Evolutionary conservation across 92 coral and sea anemone species (phyloP).

Genomic region (Siderastrea radians): DNA sequence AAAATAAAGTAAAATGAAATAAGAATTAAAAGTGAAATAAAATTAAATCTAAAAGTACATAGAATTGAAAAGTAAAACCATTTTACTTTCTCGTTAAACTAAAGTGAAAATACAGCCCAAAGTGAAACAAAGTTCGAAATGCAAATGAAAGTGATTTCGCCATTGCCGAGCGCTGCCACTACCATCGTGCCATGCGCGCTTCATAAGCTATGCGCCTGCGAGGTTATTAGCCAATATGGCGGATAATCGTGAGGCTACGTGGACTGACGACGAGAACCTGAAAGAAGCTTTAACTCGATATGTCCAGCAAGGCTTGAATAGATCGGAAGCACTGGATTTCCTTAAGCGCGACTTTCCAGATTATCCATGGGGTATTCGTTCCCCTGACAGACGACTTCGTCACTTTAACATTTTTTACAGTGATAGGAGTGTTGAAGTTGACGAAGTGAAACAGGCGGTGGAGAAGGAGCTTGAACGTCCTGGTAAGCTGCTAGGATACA

Average conservation of each 20-base stretch:
- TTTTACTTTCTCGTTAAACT: too few relatives aligned
- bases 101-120: too few relatives aligned
- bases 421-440: constrained; percentile 54
- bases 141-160: too few relatives aligned
- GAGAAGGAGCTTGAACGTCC: constrained; percentile 64
- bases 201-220: constrained; percentile 7
- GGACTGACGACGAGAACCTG: constrained; percentile 59
- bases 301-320: constrained; percentile 56
- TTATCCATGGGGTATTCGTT: constrained; percentile 61
- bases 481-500: constrained; percentile 66
- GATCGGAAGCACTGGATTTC: constrained; percentile 64
- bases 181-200: too few relatives aligned
- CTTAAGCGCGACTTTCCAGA: constrained; percentile 59
- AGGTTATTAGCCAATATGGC: constrained; percentile 45
- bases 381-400: constrained; percentile 63
- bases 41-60: too few relatives aligned
- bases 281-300: constrained; percentile 51
- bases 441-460: constrained; percentile 61
- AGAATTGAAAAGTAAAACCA: too few relatives aligned
- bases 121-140: too few relatives aligned
- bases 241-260: constrained; percentile 50
- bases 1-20: too few relatives aligned
- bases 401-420: constrained; percentile 65
- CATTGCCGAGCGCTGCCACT: too few relatives aligned
- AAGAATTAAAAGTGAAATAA: too few relatives aligned